Base-by-base conservation (phyloP, 2,888 invertebrate species). In the Parascotia fuliginaria region DNA sequence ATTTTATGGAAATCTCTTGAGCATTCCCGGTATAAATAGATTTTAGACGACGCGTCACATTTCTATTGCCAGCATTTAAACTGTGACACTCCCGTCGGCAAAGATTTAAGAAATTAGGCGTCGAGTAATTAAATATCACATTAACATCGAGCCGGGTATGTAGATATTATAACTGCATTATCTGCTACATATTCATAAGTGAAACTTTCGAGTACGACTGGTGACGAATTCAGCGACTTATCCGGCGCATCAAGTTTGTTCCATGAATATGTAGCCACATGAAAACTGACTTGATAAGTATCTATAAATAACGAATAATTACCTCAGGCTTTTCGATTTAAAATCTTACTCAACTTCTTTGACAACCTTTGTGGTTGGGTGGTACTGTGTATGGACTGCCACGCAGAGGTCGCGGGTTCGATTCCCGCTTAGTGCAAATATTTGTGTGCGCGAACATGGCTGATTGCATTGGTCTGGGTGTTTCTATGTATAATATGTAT, bases 151-250 rank as follows among this genome's bases (percentile, higher is more conserved):
- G 73, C 70, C 54, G 60, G 55, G 67, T 70, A 74, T 77, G 75
- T 78, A 13, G 16, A 29, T 29, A 82, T 86, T 83, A 85, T 86
- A 89, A 89, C 83, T 87, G 87, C 88, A 89, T 89, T 87, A 87
- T 81, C 76, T 71, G 60, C 73, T 88, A 77, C 87, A 86, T 89
- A 91, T 90, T 87, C 89, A 91, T 87, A 81, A 86, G 77, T 54
- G 66, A 74, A 87, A 87, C 83, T 89, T 87, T 73, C 56, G 76
- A 82, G 83, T 77, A 77, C 68, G 76, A 75, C 75, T 79, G 80
- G 81, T 84, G 85, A 87, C 80, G 78, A 87, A 83, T 85, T 81
- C 76, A 54, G 61, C 67, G 80, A 82, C 80, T 85, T 81, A 83
- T 77, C 75, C 70, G 61, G 65, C 66, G 75, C 77, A 77, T 75